Percentiles rank a stretch among this genome's conserved stretches.
Evolutionary conservation across 2,797 vertebrate species (phyloP).

Genomic region (Scolopax rusticola): DNA sequence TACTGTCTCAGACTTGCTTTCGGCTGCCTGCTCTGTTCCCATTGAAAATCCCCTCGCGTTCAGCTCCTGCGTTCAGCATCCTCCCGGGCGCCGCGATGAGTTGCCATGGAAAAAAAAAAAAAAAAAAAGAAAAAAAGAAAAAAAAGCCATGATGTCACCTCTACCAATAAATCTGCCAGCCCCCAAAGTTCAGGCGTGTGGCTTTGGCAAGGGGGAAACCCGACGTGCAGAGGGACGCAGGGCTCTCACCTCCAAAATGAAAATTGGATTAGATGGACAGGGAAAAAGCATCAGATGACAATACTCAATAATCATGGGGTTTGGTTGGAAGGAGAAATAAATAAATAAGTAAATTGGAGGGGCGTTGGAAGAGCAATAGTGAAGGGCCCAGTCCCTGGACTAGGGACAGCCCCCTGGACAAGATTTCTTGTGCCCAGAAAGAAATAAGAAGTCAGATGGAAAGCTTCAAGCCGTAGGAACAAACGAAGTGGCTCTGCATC

Average conservation of each 20-base stretch:
- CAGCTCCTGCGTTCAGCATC: neutral
- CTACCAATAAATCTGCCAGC: neutral
- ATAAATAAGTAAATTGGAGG: no score
- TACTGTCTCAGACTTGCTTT: neutral
- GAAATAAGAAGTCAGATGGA: neutral
- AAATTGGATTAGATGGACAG: neutral
- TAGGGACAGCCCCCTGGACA: no score
- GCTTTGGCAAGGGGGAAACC: neutral
- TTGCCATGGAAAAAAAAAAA: neutral
- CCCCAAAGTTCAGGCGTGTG: neutral
- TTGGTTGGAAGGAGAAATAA: neutral
- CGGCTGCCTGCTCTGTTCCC: neutral
- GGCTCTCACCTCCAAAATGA: neutral
- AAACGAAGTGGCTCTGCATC: neutral
- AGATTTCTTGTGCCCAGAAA: neutral
- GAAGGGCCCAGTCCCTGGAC: neutral
- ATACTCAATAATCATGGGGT: accelerated
- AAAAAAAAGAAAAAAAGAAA: neutral
- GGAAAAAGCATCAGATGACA: neutral
- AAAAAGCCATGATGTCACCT: slow-evolving; percentile 7
- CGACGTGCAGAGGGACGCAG: accelerated
- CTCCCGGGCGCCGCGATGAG: neutral
- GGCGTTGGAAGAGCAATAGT: neutral
- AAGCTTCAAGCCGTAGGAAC: neutral
- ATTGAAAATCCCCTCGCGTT: neutral